phyloP scores from a whole-genome alignment of 2,797 vertebrate species.

The Muscicapa striata region DNA sequence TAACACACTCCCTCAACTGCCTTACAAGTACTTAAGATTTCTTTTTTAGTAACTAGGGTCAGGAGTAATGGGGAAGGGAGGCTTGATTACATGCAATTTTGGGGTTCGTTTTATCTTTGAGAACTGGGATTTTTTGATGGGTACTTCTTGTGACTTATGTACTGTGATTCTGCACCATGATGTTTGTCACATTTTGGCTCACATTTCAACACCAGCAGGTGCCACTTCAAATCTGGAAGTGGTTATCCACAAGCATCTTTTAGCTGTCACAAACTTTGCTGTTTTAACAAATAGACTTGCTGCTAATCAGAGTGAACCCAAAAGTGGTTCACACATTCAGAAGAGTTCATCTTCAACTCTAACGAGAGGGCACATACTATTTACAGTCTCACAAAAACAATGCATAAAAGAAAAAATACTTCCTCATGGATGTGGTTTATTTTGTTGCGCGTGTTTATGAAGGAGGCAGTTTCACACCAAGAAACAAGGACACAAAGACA shows the following conservation, averaged over 20 bases:
- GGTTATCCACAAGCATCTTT: not conserved
- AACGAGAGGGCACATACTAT: not conserved
- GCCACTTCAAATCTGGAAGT: constrained; percentile 8
- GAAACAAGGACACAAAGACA: not conserved
- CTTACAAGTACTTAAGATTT: not conserved
- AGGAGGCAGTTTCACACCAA: not conserved
- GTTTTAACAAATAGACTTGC: not conserved
- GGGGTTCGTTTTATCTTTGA: not conserved
- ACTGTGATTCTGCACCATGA: not conserved
- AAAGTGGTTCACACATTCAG: not conserved
- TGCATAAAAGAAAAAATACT: not conserved
- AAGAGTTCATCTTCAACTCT: not conserved
- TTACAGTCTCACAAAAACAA: not conserved
- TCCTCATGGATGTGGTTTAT: not conserved
- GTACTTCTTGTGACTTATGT: not conserved
- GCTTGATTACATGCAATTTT: not conserved
- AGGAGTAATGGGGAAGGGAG: not conserved
- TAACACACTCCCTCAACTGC: not conserved
- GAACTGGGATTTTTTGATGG: not conserved
- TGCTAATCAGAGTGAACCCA: not conserved
- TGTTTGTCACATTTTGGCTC: not conserved
- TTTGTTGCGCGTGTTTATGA: not conserved
- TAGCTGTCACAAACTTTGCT: not conserved
- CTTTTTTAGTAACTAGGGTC: not conserved
- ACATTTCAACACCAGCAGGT: not conserved